Evolutionary conservation across 2,113 vertebrate species (phyloP).

Genomic region (Hydropotes inermis): DNA sequence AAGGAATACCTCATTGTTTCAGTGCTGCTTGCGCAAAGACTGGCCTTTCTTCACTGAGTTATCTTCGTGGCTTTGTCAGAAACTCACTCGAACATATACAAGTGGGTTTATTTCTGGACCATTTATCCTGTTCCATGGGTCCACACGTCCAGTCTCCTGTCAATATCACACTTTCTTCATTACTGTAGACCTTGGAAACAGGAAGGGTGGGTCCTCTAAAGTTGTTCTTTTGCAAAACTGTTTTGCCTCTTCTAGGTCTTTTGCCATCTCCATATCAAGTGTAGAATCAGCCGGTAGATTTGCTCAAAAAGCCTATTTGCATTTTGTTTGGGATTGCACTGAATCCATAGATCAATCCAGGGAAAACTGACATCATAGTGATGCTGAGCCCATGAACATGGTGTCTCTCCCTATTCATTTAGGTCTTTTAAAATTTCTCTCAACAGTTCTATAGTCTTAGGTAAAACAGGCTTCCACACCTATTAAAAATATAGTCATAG

Average conservation of each 20-base stretch:
- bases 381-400: neutral
- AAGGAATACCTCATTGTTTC: accelerated
- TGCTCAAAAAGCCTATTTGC: neutral
- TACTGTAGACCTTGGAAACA: neutral
- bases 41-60: neutral
- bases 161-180: neutral
- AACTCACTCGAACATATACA: accelerated
- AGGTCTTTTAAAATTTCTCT: neutral
- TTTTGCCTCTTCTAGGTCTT: neutral
- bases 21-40: neutral
- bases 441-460: neutral
- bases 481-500: neutral
- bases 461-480: neutral
- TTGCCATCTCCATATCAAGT: neutral
- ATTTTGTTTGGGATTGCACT: neutral
- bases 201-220: too few species aligned
- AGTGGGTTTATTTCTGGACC: neutral
- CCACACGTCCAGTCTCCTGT: neutral
- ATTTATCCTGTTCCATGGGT: neutral
- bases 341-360: neutral
- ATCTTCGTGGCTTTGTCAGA: neutral
- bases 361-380: neutral
- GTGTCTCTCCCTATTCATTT: too few species aligned
- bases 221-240: neutral
- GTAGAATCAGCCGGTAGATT: neutral